These are phyloP conservation scores for Galerucella pusilla DNA, from an alignment of 2,888 invertebrate genomes.

Conservation along the genomic window DNA sequence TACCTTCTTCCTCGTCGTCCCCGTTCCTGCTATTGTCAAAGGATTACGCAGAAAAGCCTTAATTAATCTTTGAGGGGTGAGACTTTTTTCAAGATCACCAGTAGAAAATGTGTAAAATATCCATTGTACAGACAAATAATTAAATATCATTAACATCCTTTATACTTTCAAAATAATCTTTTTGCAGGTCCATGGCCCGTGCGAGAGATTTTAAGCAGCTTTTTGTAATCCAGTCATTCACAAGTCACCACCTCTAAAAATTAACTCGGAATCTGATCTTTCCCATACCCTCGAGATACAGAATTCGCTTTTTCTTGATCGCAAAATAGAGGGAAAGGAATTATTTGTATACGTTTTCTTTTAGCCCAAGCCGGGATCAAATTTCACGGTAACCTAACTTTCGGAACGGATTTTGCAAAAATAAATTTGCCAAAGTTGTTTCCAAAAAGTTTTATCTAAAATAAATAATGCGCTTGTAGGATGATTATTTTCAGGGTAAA, in stretches of 20 bases:
- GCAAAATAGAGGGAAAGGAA: slow-evolving; percentile 43
- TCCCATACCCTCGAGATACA: slow-evolving; percentile 42
- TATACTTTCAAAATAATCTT: slow-evolving; percentile 11
- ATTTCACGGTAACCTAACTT: slow-evolving; percentile 49
- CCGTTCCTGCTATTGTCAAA: slow-evolving; percentile 46
- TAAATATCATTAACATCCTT: not conserved
- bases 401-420: slow-evolving; percentile 35
- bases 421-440: slow-evolving; percentile 35
- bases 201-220: slow-evolving; percentile 52
- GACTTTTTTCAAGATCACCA: not conserved
- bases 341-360: slow-evolving; percentile 54
- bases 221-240: slow-evolving; percentile 55
- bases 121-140: not conserved
- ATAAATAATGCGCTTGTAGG: not conserved
- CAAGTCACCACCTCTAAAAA: slow-evolving; percentile 57
- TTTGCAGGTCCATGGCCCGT: slow-evolving; percentile 26
- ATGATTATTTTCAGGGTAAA: too few relatives aligned
- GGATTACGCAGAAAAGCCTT: slow-evolving; percentile 51
- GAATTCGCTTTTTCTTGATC: slow-evolving; percentile 47
- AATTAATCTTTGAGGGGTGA: slow-evolving; percentile 49
- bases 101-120: not conserved
- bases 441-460: not conserved
- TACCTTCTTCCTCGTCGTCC: slow-evolving; percentile 44
- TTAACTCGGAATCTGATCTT: slow-evolving; percentile 55
- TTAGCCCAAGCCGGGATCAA: slow-evolving; percentile 48